Conservation (phyloP, 2,113 vertebrate genomes). For the Saguinus imperator region DNA sequence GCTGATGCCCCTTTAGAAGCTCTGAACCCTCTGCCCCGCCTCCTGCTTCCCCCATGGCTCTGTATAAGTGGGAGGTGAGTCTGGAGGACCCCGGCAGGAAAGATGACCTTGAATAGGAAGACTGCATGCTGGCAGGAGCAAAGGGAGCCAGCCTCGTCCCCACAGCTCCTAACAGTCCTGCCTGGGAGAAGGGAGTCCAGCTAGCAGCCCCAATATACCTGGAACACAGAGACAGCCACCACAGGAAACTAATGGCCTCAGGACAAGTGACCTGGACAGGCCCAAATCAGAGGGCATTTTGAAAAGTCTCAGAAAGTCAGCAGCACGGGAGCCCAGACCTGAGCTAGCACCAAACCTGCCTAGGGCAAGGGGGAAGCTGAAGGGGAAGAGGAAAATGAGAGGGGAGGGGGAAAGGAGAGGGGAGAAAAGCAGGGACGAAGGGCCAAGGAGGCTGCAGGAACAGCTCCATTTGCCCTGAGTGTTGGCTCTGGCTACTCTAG, state of each 20-base stretch:
- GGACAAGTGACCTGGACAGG: background rate
- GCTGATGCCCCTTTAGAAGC: background rate
- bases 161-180: background rate
- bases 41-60: background rate
- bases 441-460: background rate
- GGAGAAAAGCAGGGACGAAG: background rate
- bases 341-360: background rate
- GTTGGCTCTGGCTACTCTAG: background rate
- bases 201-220: background rate
- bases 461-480: background rate
- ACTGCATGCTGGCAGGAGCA: background rate
- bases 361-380: background rate
- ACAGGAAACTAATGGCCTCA: background rate
- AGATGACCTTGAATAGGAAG: background rate
- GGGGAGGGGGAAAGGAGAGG: background rate
- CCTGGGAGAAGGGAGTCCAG: background rate
- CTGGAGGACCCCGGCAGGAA: background rate
- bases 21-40: too few species aligned
- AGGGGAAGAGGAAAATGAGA: background rate
- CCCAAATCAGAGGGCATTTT: background rate
- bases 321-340: background rate
- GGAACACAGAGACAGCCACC: background rate
- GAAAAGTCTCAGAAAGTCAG: background rate
- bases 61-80: rapidly evolving
- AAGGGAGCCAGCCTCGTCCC: background rate